Evolutionary conservation across 53 echinoderm and acorn worm genomes (phyloP), one percentile per base, ranked within the genome.

Genomic region (Zoroaster sp.): DNA sequence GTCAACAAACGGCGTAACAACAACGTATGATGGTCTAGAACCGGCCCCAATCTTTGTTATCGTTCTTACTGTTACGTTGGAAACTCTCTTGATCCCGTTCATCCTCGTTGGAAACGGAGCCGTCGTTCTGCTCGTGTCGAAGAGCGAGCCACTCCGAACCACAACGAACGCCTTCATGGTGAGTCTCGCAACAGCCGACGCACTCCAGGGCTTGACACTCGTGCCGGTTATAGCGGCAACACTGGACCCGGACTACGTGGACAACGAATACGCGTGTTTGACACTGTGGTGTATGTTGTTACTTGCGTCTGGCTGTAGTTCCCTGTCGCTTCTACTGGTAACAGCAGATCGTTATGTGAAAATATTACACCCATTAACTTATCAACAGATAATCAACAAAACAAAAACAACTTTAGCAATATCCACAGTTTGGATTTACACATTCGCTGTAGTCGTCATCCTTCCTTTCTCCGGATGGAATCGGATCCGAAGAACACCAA

Each of bases 281-380:
- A 10, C 73, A 1, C 63, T 90, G 3, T 93, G 93, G 93, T 90
- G 90, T 23, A 67, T 69, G 7, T 68, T 90, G 18, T 30, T 93
- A 23, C 87, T 93, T 10, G 90, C 87, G 33, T 90, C 93, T 18
- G 66, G 87, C 14, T 79, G 87, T 18, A 89, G 89, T 12, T 93
- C 87, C 14, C 15, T 93, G 30, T 93, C 93, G 10, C 78, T 93
- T 3, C 63, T 87, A 40, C 35, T 74, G 3, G 59, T 93, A 66
- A 93, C 93, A 7, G 63, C 90, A 28, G 93, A 93, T 78, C 90
- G 93, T 12, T 93, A 93, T 68, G 9, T 93, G 4, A 93, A 93
- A 46, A 66, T 93, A 20, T 59, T 78, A 9, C 86, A 73, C 20
- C 93, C 93, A 8, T 78, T 89, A 41, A 76, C 69, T 31, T 86